phyloP scores from a whole-genome alignment of 2,888 invertebrate species.

The Polydesmus complanatus region DNA sequence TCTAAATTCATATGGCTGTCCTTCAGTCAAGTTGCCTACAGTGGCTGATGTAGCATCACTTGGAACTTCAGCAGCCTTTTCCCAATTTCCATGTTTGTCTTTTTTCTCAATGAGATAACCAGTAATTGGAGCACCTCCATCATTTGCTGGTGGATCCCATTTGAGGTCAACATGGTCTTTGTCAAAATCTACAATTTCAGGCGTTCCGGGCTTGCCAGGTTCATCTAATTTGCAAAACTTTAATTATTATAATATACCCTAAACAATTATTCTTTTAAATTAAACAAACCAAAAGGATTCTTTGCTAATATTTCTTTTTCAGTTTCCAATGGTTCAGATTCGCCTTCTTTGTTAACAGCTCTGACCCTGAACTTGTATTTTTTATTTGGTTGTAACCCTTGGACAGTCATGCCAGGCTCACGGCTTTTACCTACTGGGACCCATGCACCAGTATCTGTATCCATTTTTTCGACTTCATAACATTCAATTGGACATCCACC shows the following conservation, averaged over 20 bases:
- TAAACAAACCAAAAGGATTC: slow-evolving; percentile 84
- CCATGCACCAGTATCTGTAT: slow-evolving; percentile 56
- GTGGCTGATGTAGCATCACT: slow-evolving; percentile 59
- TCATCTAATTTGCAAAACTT: slow-evolving; percentile 54
- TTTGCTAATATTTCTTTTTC: slow-evolving; percentile 86
- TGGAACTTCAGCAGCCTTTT: slow-evolving; percentile 64
- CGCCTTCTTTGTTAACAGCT: slow-evolving; percentile 41
- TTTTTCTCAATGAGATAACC: slow-evolving; percentile 87
- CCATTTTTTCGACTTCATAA: slow-evolving; percentile 82
- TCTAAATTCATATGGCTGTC: slow-evolving; percentile 85
- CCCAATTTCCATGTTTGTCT: slow-evolving; percentile 76
- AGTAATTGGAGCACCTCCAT: slow-evolving; percentile 82
- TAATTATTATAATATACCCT: no score
- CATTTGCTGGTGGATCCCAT: slow-evolving; percentile 78
- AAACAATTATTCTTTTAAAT: no score
- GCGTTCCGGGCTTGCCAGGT: slow-evolving; percentile 79
- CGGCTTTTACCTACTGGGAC: slow-evolving; percentile 58
- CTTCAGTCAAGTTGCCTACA: slow-evolving; percentile 78
- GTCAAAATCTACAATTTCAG: slow-evolving; percentile 87
- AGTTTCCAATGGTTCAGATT: slow-evolving; percentile 69
- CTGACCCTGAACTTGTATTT: slow-evolving; percentile 41
- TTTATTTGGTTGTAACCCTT: slow-evolving; percentile 32
- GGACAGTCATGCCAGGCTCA: slow-evolving; percentile 52
- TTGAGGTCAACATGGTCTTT: slow-evolving; percentile 85
- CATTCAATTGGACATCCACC: slow-evolving; percentile 85